A percentile compares a stretch with the other conserved stretches of the same genome.
phyloP scores from a whole-genome alignment of 2,888 invertebrate species.

The Synanthedon myopaeformis region DNA sequence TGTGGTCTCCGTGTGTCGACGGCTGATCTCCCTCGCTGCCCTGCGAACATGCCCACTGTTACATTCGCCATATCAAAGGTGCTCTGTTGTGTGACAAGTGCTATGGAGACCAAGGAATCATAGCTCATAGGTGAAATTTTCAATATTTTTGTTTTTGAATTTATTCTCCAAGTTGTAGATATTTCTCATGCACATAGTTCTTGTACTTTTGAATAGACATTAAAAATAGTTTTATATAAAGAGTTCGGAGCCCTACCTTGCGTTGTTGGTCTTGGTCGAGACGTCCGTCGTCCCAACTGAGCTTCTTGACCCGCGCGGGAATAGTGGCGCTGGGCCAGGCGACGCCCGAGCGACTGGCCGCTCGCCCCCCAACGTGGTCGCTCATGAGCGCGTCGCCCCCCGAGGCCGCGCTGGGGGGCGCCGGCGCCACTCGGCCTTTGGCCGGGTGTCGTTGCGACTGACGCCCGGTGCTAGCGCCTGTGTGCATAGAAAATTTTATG shows the following conservation, averaged over 20 bases:
- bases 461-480: conserved; percentile 13
- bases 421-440: conserved; percentile 43
- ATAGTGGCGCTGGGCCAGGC: conserved; percentile 78
- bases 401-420: conserved; percentile 33
- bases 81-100: too few species aligned
- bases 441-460: conserved; percentile 28
- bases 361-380: conserved; percentile 43
- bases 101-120: too few species aligned
- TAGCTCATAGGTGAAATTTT: too few species aligned
- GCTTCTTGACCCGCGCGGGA: conserved; percentile 79
- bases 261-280: conserved; percentile 6
- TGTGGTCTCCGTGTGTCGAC: conserved; percentile 61
- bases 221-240: too few species aligned
- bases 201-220: too few species aligned
- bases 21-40: conserved; percentile 41
- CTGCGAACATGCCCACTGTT: conserved; percentile 23
- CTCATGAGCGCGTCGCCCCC: conserved; percentile 36
- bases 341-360: conserved; percentile 50
- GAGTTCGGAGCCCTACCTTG: too few species aligned
- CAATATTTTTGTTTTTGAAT: too few species aligned
- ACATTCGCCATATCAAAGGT: neutral
- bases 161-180: too few species aligned
- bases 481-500: too few species aligned
- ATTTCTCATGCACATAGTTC: too few species aligned
- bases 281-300: conserved; percentile 79